A percentile compares a stretch with the other conserved stretches of the same genome.
These are phyloP conservation scores for Redunca redunca DNA, from an alignment of 2,113 vertebrate genomes.

Conservation along the genomic window DNA sequence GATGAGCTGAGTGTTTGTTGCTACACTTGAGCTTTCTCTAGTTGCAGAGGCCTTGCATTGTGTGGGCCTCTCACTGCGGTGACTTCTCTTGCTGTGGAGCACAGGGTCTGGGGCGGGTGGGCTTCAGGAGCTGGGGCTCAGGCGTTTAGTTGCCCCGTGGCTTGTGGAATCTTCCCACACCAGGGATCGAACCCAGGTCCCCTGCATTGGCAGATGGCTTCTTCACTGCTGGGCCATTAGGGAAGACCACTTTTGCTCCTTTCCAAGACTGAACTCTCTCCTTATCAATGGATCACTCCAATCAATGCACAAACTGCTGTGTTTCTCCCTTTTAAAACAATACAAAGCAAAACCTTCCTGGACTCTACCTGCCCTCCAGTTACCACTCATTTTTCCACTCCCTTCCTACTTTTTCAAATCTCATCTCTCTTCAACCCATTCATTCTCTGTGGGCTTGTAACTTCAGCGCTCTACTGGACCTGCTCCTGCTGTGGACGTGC, in stretches of 20 bases:
- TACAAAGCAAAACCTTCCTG: neutral
- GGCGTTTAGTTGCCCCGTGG: neutral
- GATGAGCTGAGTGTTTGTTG: neutral
- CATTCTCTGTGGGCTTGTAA: neutral
- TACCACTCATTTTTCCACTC: neutral
- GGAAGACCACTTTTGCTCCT: neutral
- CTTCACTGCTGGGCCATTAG: neutral
- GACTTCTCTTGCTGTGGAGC: neutral
- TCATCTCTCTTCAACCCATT: neutral
- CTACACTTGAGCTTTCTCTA: neutral
- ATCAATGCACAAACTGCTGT: neutral
- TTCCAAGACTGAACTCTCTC: neutral
- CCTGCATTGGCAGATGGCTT: neutral
- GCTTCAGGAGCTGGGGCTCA: neutral
- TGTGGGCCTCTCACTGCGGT: neutral
- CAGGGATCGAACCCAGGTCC: neutral
- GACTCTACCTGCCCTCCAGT: neutral
- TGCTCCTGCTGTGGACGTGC: neutral
- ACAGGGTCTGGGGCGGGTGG: neutral
- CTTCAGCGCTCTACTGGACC: neutral
- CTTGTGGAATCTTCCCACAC: neutral
- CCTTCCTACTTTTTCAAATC: neutral
- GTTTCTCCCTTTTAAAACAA: neutral
- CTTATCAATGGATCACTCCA: neutral
- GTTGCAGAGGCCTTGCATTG: neutral